A percentile compares a stretch with the other conserved stretches of the same genome.
Conservation (phyloP, 1,140 invertebrate species). For the Fopius arisanus region DNA sequence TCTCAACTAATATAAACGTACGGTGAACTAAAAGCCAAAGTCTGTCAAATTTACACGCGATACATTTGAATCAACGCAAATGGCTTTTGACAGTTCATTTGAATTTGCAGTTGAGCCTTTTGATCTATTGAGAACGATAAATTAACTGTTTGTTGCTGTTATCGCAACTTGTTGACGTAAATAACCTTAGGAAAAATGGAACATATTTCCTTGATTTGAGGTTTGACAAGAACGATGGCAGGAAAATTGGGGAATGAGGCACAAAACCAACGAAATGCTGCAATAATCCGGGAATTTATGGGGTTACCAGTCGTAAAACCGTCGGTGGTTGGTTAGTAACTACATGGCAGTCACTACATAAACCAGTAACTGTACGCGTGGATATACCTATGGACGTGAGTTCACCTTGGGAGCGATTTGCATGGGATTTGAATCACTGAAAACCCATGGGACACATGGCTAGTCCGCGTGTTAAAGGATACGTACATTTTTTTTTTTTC, state of each 20-base stretch:
- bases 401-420: slow-evolving; percentile 27
- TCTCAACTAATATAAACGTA: too few species aligned
- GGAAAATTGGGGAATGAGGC: background rate
- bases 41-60: too few species aligned
- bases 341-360: slow-evolving; percentile 9
- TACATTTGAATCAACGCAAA: too few species aligned
- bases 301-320: slow-evolving; percentile 37
- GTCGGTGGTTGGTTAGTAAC: slow-evolving; percentile 10
- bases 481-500: slow-evolving; percentile 24
- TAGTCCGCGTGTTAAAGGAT: slow-evolving; percentile 1
- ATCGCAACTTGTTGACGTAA: too few species aligned
- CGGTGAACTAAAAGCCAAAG: too few species aligned
- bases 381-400: slow-evolving; percentile 4
- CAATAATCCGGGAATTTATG: slow-evolving; percentile 36
- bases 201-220: background rate
- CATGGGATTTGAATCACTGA: slow-evolving; percentile 38
- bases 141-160: too few species aligned
- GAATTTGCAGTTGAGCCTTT: too few species aligned
- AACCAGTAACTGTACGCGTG: background rate
- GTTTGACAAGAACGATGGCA: background rate
- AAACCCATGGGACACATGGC: slow-evolving; percentile 4
- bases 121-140: too few species aligned
- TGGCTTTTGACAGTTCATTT: too few species aligned
- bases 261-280: background rate
- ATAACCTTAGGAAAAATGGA: background rate